Evolutionary conservation across 2,888 invertebrate species (phyloP).

Genomic region (Synergus japonicus): DNA sequence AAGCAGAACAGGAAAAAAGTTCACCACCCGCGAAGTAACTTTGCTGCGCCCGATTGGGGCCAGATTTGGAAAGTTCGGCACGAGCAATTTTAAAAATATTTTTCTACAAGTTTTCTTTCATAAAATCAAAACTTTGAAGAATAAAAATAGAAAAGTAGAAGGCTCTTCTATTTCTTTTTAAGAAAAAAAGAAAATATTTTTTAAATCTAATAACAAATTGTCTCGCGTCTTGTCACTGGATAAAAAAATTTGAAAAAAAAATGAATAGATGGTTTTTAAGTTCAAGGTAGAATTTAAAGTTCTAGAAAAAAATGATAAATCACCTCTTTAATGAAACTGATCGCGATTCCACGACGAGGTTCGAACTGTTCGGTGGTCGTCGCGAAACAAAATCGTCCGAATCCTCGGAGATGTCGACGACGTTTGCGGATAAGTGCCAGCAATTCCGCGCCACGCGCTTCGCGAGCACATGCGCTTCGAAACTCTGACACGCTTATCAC

Average conservation of each 20-base stretch:
- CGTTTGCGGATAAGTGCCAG: constrained; percentile 27
- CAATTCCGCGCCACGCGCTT: constrained; percentile 39
- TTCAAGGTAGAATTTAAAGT: not conserved
- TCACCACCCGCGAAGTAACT: not conserved
- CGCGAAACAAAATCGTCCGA: constrained; percentile 38
- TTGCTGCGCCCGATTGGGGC: no score
- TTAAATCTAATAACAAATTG: not conserved
- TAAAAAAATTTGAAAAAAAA: not conserved
- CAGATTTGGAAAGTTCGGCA: no score
- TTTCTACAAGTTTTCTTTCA: not conserved
- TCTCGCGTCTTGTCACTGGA: not conserved
- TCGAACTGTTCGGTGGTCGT: constrained; percentile 34
- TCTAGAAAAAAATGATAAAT: not conserved
- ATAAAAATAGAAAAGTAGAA: no score
- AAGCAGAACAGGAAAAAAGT: not conserved
- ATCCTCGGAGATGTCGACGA: constrained; percentile 17
- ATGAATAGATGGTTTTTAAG: no score
- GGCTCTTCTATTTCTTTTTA: no score
- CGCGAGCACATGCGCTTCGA: constrained; percentile 34
- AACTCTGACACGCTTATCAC: constrained; percentile 1
- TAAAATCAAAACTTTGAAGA: not conserved
- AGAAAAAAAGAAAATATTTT: not conserved
- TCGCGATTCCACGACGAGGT: not conserved
- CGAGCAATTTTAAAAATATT: not conserved
- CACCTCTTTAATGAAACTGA: not conserved